Conservation (phyloP, 2,113 vertebrate species). For the Anolis carolinensis region DNA sequence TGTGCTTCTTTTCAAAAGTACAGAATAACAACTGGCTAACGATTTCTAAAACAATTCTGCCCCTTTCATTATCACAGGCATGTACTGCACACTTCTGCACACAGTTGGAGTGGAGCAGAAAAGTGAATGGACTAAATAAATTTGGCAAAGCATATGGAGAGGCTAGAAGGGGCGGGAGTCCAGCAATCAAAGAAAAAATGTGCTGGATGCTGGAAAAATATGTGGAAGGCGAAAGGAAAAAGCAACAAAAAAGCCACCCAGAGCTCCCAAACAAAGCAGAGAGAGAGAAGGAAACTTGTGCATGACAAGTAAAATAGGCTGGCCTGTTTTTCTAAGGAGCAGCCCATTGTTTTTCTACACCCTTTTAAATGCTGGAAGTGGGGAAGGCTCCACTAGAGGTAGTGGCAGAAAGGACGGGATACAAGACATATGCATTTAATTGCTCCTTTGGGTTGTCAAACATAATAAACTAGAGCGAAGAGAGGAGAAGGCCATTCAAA, state of each 20-base stretch:
- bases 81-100: not conserved
- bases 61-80: not conserved
- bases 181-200: not conserved
- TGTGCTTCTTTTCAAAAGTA: no score
- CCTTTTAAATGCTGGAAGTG: not conserved
- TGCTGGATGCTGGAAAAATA: not conserved
- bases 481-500: not conserved
- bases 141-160: not conserved
- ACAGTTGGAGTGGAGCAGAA: not conserved
- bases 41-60: not conserved
- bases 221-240: not conserved
- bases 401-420: not conserved
- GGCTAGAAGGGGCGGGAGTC: not conserved
- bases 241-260: not conserved
- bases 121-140: not conserved
- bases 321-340: not conserved
- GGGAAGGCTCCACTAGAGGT: not conserved
- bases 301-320: not conserved
- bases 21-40: not conserved
- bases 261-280: not conserved
- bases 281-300: not conserved
- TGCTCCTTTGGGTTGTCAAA: not conserved
- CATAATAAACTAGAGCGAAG: slow-evolving; percentile 14
- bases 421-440: not conserved
- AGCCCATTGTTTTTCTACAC: not conserved